Evolutionary conservation across 1,140 invertebrate species (phyloP).

Genomic region (Heliconius eleuchia): DNA sequence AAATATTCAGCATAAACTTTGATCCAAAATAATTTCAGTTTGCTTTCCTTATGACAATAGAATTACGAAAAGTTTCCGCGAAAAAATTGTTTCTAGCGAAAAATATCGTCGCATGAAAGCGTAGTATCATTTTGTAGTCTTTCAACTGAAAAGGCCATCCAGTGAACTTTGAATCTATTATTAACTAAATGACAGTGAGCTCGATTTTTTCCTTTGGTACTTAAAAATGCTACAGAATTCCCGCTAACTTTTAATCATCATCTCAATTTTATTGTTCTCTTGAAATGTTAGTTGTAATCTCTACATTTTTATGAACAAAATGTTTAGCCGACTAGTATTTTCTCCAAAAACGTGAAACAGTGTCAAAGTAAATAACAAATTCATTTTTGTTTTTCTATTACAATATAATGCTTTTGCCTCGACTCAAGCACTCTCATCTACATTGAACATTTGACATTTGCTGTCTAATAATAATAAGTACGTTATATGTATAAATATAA

Average conservation of each 20-base stretch:
- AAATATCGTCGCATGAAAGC: conserved; percentile 13
- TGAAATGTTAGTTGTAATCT: neutral
- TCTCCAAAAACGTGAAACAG: too few species aligned
- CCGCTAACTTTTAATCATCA: conserved; percentile 7
- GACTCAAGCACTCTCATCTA: too few species aligned
- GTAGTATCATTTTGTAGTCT: conserved; percentile 17
- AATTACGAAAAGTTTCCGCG: neutral
- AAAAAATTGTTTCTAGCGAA: neutral
- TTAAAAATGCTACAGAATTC: conserved; percentile 4
- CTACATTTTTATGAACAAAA: neutral
- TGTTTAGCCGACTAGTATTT: too few species aligned
- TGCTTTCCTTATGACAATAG: neutral
- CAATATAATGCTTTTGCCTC: too few species aligned
- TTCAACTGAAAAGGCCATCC: conserved; percentile 12
- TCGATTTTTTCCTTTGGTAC: neutral
- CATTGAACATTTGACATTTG: neutral
- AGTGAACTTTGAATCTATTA: conserved; percentile 20
- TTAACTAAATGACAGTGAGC: conserved; percentile 18
- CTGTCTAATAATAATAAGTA: neutral
- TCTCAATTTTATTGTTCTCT: conserved; percentile 16
- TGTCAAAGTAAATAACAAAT: neutral
- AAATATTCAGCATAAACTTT: too few species aligned
- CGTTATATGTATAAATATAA: neutral
- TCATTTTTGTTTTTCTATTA: neutral
- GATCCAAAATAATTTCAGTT: neutral